Percentiles rank a stretch among this genome's conserved stretches.
Conservation (phyloP, 1,140 invertebrate genomes). For the Drosophila navojoa region DNA sequence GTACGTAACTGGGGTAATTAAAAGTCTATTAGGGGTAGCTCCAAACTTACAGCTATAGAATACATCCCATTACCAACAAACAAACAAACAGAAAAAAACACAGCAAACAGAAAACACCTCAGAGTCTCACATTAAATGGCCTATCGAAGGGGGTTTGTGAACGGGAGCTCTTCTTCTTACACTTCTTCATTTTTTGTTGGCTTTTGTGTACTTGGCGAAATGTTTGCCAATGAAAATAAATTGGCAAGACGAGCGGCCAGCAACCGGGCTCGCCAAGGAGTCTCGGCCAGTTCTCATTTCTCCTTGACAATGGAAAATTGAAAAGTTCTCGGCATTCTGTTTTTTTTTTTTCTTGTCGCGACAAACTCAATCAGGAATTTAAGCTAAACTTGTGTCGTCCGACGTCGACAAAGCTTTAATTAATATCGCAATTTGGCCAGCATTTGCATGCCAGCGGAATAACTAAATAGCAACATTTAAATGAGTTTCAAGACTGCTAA, state of each 20-base stretch:
- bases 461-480: too few species aligned
- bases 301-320: constrained; percentile 25
- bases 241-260: constrained; percentile 26
- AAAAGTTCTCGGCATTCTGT: constrained; percentile 23
- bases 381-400: constrained; percentile 25
- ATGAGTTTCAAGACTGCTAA: too few species aligned
- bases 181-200: background rate
- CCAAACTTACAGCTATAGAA: constrained; percentile 3
- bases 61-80: constrained; percentile 10
- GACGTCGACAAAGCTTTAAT: constrained; percentile 33
- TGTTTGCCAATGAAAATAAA: constrained; percentile 51
- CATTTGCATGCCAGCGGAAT: constrained; percentile 29
- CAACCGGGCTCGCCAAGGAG: background rate
- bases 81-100: background rate
- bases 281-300: background rate
- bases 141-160: too few species aligned
- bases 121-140: constrained; percentile 8
- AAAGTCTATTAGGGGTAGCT: constrained; percentile 57
- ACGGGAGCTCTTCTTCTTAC: too few species aligned
- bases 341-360: background rate
- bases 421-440: constrained; percentile 22
- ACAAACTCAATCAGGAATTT: constrained; percentile 28
- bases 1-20: constrained; percentile 18
- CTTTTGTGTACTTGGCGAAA: constrained; percentile 19
- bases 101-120: background rate